Conservation (phyloP, 2,797 vertebrate genomes). For the Allobates femoralis region DNA sequence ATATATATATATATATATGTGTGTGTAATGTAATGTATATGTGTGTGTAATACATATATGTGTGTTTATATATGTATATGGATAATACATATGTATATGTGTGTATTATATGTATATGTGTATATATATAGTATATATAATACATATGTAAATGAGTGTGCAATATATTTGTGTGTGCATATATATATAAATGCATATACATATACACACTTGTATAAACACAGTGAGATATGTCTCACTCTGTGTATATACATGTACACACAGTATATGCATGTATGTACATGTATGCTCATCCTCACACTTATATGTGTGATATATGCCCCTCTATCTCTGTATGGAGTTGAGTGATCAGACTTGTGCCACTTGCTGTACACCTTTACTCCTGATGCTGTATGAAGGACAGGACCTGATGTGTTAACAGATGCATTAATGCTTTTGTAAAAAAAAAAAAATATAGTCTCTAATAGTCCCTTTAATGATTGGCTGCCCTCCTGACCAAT, state of each 20-base stretch:
- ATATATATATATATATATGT: no score
- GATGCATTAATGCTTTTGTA: background rate
- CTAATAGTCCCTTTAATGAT: background rate
- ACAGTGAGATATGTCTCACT: background rate
- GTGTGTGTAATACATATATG: no score
- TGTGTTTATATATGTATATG: no score
- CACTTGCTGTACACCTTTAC: background rate
- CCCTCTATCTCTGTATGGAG: no score
- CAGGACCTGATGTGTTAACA: constrained; percentile 6
- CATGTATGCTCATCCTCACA: no score
- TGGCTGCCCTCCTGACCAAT: constrained; percentile 40
- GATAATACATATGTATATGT: no score
- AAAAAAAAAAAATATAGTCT: background rate
- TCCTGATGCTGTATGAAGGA: background rate
- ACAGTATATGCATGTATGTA: background rate
- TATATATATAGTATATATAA: background rate
- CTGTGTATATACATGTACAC: constrained; percentile 14
- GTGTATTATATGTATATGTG: no score
- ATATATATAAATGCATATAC: background rate
- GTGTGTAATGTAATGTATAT: no score
- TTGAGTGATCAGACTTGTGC: background rate
- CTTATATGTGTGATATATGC: no score
- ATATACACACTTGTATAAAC: background rate
- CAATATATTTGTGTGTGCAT: no score
- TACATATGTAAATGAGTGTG: no score